phyloP scores from a whole-genome alignment of 2,113 vertebrate species.

The Prochilodus magdalenae region DNA sequence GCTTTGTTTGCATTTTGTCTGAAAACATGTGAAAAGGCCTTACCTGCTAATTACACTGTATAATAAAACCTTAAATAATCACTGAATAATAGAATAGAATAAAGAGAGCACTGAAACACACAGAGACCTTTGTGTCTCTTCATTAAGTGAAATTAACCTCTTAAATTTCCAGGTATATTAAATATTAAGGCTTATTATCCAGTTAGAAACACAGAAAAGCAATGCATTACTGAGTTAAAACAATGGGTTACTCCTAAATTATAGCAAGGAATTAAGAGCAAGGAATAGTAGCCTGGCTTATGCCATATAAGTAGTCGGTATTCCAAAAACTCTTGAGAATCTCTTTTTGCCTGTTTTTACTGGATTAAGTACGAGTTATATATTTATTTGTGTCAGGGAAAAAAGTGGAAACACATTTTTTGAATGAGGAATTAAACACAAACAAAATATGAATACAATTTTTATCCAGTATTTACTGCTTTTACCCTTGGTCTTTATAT shows the following conservation, averaged over 20 bases:
- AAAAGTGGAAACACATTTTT: too few species aligned
- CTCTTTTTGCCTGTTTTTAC: too few species aligned
- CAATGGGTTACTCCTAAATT: not conserved
- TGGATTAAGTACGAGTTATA: too few species aligned
- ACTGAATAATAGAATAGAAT: not conserved
- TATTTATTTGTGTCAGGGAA: too few species aligned
- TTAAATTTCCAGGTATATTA: not conserved
- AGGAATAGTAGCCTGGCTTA: not conserved
- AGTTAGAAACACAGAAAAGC: not conserved
- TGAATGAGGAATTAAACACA: too few species aligned
- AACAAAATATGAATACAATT: too few species aligned
- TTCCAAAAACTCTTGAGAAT: too few species aligned
- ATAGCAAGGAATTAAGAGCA: too few species aligned
- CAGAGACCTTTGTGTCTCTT: not conserved
- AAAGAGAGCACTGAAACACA: conserved; percentile 11
- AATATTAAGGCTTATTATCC: not conserved
- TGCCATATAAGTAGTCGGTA: not conserved
- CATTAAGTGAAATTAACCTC: conserved; percentile 7
- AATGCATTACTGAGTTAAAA: not conserved
- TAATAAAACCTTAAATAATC: conserved; percentile 6
- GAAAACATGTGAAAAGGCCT: conserved; percentile 36
- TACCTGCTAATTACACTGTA: conserved; percentile 29
- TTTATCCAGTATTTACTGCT: too few species aligned
- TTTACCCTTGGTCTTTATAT: too few species aligned
- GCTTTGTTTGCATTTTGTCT: conserved; percentile 41